Evolutionary conservation across 2,113 vertebrate species (phyloP).

Genomic region (Salminus brasiliensis): DNA sequence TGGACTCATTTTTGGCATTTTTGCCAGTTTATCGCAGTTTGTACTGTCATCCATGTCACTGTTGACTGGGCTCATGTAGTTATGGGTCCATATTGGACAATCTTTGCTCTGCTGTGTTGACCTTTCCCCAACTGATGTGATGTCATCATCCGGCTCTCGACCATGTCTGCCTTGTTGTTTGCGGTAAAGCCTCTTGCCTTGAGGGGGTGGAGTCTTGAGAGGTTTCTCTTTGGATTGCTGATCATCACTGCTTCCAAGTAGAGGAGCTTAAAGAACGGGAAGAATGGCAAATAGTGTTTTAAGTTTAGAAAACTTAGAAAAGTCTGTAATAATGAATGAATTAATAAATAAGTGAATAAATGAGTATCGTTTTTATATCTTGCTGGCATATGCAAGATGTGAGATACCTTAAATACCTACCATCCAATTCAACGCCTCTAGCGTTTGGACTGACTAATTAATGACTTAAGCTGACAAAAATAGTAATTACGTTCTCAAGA

Average conservation of each 20-base stretch:
- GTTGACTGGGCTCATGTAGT: constrained; percentile 19
- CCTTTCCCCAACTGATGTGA: neutral
- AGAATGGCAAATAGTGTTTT: neutral
- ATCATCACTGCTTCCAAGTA: neutral
- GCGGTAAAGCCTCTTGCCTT: neutral
- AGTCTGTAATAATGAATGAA: too few species aligned
- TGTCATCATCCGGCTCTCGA: neutral
- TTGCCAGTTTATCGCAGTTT: neutral
- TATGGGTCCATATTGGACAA: neutral
- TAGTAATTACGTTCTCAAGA: too few species aligned
- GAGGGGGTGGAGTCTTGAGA: neutral
- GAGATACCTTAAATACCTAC: too few species aligned
- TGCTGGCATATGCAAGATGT: too few species aligned
- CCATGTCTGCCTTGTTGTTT: neutral
- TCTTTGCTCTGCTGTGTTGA: neutral
- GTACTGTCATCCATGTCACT: neutral
- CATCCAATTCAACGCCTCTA: too few species aligned
- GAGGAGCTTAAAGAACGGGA: neutral
- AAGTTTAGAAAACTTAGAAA: too few species aligned
- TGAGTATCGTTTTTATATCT: too few species aligned
- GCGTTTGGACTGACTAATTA: too few species aligned
- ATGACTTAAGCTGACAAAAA: too few species aligned
- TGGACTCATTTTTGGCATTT: neutral
- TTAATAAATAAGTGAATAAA: neutral
- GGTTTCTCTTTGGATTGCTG: neutral